Conservation (phyloP, 1,140 invertebrate species). For the Bombus pascuorum region DNA sequence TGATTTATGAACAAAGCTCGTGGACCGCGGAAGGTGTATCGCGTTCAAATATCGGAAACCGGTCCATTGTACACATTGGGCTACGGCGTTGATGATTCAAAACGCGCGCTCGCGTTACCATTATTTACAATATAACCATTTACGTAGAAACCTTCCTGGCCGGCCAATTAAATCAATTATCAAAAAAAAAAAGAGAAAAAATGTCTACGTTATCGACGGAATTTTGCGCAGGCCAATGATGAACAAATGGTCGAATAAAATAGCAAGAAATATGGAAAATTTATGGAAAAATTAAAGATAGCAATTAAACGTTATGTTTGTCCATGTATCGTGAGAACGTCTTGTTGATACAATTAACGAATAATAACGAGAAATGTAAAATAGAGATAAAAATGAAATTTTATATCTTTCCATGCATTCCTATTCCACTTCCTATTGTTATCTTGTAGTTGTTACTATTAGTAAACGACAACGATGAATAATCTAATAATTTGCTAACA, state of each 20-base stretch:
- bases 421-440: neutral
- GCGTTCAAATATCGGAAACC: conserved; percentile 57
- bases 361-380: neutral
- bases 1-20: conserved; percentile 35
- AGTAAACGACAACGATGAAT: neutral
- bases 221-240: neutral
- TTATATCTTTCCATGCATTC: neutral
- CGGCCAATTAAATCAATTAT: neutral
- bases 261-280: neutral
- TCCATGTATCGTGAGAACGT: neutral
- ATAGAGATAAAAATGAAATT: neutral
- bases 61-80: conserved; percentile 46
- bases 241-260: neutral
- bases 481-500: neutral
- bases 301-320: neutral
- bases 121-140: conserved; percentile 39
- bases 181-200: neutral
- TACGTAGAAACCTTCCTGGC: neutral
- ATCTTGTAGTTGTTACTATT: neutral
- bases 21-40: conserved; percentile 19
- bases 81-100: conserved; percentile 47
- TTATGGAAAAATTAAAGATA: neutral
- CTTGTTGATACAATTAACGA: neutral
- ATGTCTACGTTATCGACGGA: neutral
- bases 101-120: neutral